Evolutionary conservation across 2,113 vertebrate genomes (phyloP), one percentile per base, ranked within the genome.

Genomic region (Xenus cinereus): DNA sequence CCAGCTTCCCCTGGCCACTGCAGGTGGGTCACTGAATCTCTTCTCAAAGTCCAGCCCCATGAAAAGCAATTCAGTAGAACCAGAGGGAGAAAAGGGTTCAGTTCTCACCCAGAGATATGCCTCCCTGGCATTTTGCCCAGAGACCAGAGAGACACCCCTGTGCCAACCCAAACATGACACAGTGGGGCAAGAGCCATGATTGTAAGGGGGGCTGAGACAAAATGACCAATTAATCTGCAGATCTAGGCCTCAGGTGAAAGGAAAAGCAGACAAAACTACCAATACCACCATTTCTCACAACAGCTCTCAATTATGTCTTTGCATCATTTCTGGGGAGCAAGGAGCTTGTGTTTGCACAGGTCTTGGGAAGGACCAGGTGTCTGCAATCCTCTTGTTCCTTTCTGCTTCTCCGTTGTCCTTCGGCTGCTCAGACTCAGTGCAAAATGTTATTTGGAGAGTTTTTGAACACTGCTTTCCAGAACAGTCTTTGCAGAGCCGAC

Each of bases 401-500:
- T 87, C 53, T 81, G 39, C 54, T 89, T 68, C 54, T 67, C 48
- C 9, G 7, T 50, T 46, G 35, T 53, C 45, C 60, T 82, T 90
- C 59, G 60, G 57, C 51, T 57, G 39, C 56, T 62, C 67, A 57
- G n/a, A 57, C 16, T 78, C 77, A 56, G 43, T 33, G 13, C 28
- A 72, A 89, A 82, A 76, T 48, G 10, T 60, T 73, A 54, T 57
- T 90, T 56, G 72, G 74, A 84, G 46, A 43, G 48, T 21, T 93
- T 93, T 89, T 30, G 77, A 80, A 28, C 35, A 10, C 41, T 71
- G 60, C 26, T 94, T 89, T 94, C 78, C 80, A 62, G 87, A 90
- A 77, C 23, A 79, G 68, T 45, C 43, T 18, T 54, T 75, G 45
- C 46, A 69, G 22, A 87, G 32, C 41, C 1, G 18, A 84, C 66